These are phyloP conservation scores for Zygogramma bicolorata DNA, from an alignment of 2,888 invertebrate species.

Conservation along the genomic window DNA sequence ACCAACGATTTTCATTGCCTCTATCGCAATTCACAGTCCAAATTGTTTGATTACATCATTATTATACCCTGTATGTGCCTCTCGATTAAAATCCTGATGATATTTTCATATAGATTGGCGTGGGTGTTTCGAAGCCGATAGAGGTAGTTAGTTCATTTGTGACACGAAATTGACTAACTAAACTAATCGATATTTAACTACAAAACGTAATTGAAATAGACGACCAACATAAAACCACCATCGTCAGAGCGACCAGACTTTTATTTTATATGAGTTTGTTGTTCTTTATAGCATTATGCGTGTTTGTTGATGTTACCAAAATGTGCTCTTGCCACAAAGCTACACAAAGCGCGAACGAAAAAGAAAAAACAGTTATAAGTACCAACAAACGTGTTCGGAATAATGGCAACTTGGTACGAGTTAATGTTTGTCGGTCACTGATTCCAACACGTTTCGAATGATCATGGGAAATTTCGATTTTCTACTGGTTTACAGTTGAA, in stretches of 20 bases:
- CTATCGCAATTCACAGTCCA: no score
- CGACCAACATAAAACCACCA: neutral
- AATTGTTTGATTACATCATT: neutral
- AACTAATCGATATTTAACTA: no score
- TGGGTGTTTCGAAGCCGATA: neutral
- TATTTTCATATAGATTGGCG: no score
- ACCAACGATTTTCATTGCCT: no score
- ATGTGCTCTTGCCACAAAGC: neutral
- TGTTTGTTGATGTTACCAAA: neutral
- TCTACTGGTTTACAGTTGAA: neutral
- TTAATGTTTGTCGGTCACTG: neutral
- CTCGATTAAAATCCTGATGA: no score
- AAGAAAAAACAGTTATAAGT: constrained; percentile 1
- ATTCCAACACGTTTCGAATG: neutral
- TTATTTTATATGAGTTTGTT: neutral
- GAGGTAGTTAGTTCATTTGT: no score
- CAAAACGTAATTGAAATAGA: neutral
- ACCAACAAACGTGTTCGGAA: constrained; percentile 9
- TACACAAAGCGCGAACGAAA: neutral
- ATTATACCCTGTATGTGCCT: no score
- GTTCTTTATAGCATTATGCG: no score
- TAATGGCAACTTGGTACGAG: neutral
- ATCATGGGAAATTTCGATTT: neutral
- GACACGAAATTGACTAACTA: no score
- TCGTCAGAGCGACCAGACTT: neutral